Evolutionary conservation across 2,888 invertebrate species (phyloP).

Genomic region (Tortricodes alternella): DNA sequence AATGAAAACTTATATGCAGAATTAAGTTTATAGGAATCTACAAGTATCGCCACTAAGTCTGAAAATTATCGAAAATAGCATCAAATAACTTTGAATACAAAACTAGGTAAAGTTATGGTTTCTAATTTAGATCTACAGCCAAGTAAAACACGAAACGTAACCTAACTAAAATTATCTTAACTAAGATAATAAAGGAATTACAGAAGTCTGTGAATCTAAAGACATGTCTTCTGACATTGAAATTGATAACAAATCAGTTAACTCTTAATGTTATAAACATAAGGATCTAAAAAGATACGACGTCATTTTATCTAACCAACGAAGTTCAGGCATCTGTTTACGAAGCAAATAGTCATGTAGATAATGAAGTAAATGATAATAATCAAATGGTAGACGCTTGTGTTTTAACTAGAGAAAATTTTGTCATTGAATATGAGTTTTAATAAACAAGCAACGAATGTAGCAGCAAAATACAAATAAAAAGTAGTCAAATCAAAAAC

Average conservation of each 20-base stretch:
- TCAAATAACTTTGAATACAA: no score
- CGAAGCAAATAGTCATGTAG: conserved; percentile 21
- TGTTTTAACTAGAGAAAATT: neutral
- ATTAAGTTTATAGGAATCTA: no score
- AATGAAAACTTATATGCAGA: no score
- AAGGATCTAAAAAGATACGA: conserved; percentile 2
- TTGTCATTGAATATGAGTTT: conserved; percentile 1
- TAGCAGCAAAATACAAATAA: neutral
- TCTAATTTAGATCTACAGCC: neutral
- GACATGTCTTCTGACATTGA: conserved; percentile 22
- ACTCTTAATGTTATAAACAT: neutral
- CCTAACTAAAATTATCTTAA: neutral
- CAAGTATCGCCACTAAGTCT: no score
- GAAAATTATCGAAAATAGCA: no score
- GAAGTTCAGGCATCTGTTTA: conserved; percentile 23
- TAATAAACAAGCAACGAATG: neutral
- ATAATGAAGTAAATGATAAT: conserved; percentile 17
- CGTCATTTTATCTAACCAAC: conserved; percentile 1
- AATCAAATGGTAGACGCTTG: neutral
- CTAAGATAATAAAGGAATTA: conserved; percentile 21
- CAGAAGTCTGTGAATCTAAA: conserved; percentile 10
- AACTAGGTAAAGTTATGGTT: no score
- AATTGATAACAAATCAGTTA: conserved; percentile 4
- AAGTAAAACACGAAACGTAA: neutral
- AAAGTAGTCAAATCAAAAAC: neutral